Conservation (phyloP, 2,888 invertebrate species). For the Zygothrica quintamaculata region DNA sequence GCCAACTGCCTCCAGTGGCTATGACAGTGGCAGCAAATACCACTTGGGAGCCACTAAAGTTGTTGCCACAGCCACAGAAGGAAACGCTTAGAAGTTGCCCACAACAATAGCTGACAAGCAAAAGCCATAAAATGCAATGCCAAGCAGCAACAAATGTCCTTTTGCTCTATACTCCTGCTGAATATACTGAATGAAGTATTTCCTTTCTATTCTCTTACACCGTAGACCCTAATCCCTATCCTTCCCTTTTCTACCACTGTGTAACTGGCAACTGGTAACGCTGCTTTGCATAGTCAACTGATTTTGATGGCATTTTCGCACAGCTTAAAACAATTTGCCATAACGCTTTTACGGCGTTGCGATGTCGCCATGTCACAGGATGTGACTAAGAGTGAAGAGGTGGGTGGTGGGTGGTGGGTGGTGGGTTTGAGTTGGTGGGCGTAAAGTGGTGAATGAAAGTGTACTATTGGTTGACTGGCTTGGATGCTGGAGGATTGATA, state of each 20-base stretch:
- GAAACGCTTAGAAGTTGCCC: conserved; percentile 54
- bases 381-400: conserved; percentile 30
- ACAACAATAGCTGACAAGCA: conserved; percentile 77
- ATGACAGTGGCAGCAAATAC: conserved; percentile 23
- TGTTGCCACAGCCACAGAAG: conserved; percentile 35
- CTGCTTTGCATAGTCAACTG: conserved; percentile 79
- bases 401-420: background rate
- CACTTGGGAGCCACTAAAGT: conserved; percentile 45
- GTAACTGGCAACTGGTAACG: conserved; percentile 19
- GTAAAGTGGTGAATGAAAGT: background rate
- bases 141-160: conserved; percentile 63
- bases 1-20: background rate
- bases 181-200: no score
- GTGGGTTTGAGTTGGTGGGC: background rate
- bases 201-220: no score
- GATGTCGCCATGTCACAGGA: conserved; percentile 66
- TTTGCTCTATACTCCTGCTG: background rate
- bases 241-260: background rate
- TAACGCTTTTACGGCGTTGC: conserved; percentile 72
- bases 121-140: conserved; percentile 77
- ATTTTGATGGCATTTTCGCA: conserved; percentile 80
- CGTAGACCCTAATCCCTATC: background rate
- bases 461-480: background rate
- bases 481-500: conserved; percentile 14
- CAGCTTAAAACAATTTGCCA: conserved; percentile 79